Evolutionary conservation across 2,888 invertebrate genomes (phyloP), one percentile per base, ranked within the genome.

Genomic region (Hypena proboscidalis): DNA sequence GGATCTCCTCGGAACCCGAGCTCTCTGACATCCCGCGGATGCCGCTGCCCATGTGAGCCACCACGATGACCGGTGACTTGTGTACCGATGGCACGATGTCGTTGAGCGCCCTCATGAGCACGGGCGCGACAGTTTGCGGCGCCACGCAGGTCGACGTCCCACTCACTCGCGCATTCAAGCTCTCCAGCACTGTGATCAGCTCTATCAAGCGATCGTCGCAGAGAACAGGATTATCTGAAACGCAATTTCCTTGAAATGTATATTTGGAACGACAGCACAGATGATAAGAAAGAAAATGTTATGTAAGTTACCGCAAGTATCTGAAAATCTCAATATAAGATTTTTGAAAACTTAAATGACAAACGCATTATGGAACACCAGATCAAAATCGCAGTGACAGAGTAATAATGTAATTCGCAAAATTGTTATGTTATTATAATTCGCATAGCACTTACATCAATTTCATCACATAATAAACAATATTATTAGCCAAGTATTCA

Each of bases 221-320:
- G 56, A 96, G 84, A 43, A 96, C 95, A 33, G 96, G 96, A 84
- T 96, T 96, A 76, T 95, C 96, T 96, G 91, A 0, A 91, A 92
- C 21, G 20, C 11, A 59, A 56, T 46, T 27, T 47, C 37, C 52
- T 44, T 37, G 13, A 32, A 49, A 36, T 53, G n/a, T 49, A 61
- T 39, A 56, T 37, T 60, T 60, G 35, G 37, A 31, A 19, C 25
- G 17, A 22, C 32, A 31, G 34, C 13, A 20, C 9, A 10, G 22
- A 20, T 22, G 21, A 10, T 25, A 17, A 19, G 32, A 20, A 15
- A 22, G 8, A 20, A 43, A n/a, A n/a, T n/a, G n/a, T n/a, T n/a
- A n/a, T n/a, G n/a, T n/a, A 13, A 26, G 8, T 8, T 31, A 22
- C 13, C 20, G 26, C 36, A 33, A 37, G 26, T 11, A 20, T 29